A percentile compares a stretch with the other conserved stretches of the same genome.
These are phyloP conservation scores for Spicauda simplicius DNA, from an alignment of 2,888 invertebrate species.

Conservation along the genomic window DNA sequence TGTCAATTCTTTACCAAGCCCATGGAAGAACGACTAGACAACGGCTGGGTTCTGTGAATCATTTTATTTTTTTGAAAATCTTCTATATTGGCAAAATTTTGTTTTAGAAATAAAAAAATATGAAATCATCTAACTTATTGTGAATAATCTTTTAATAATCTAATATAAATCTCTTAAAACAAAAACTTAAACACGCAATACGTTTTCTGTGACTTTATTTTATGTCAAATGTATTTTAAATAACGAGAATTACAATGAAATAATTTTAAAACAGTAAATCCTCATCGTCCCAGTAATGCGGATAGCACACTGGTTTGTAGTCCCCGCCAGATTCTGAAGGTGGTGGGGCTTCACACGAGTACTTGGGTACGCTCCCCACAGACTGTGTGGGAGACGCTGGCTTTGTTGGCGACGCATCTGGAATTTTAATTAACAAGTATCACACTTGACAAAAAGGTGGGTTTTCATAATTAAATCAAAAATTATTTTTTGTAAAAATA, in stretches of 20 bases:
- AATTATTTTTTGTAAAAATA: too few species aligned
- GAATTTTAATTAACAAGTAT: slow-evolving; percentile 3
- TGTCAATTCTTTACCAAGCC: slow-evolving; percentile 76
- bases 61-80: too few species aligned
- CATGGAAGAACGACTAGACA: slow-evolving; percentile 75
- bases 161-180: too few species aligned
- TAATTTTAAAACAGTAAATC: slow-evolving; percentile 68
- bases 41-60: slow-evolving; percentile 74
- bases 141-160: too few species aligned
- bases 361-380: slow-evolving; percentile 53
- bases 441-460: neutral
- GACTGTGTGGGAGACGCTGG: slow-evolving; percentile 48
- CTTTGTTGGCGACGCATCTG: slow-evolving; percentile 42
- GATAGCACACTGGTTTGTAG: slow-evolving; percentile 61
- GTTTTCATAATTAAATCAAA: too few species aligned
- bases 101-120: too few species aligned
- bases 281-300: slow-evolving; percentile 75
- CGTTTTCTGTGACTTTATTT: neutral
- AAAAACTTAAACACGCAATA: too few species aligned
- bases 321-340: slow-evolving; percentile 60
- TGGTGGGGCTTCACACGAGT: slow-evolving; percentile 43
- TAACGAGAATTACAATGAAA: neutral
- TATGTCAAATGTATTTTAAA: neutral
- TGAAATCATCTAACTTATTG: too few species aligned
- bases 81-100: too few species aligned